Evolutionary conservation across 2,888 invertebrate species (phyloP).

Genomic region (Orthosia gracilis): DNA sequence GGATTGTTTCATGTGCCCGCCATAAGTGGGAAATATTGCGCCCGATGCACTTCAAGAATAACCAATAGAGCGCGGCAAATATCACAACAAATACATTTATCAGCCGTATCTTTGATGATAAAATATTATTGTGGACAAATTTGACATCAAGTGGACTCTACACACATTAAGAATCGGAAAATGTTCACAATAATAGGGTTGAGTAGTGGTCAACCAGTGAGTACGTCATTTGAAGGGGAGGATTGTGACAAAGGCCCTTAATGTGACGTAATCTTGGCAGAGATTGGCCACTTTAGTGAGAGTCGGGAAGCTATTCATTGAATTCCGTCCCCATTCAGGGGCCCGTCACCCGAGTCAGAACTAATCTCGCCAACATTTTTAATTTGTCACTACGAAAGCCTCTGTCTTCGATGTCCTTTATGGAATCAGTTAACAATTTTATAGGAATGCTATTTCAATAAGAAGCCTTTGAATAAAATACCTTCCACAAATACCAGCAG

Average conservation of each 20-base stretch:
- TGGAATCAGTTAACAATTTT: slow-evolving; percentile 44
- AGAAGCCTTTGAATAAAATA: slow-evolving; percentile 19
- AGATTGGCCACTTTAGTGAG: slow-evolving; percentile 78
- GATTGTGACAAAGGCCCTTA: slow-evolving; percentile 69
- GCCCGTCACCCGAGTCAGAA: slow-evolving; percentile 74
- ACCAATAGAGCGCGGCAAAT: slow-evolving; percentile 40
- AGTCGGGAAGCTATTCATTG: slow-evolving; percentile 78
- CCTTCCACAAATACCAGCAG: background rate
- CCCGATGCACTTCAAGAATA: slow-evolving; percentile 60
- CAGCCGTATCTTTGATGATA: slow-evolving; percentile 34
- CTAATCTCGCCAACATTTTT: slow-evolving; percentile 75
- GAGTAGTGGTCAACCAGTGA: slow-evolving; percentile 63
- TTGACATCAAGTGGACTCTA: slow-evolving; percentile 44
- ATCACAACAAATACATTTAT: slow-evolving; percentile 39
- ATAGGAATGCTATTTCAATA: slow-evolving; percentile 27
- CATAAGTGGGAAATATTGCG: slow-evolving; percentile 64
- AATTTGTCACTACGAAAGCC: slow-evolving; percentile 69
- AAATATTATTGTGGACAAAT: slow-evolving; percentile 39
- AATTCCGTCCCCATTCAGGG: slow-evolving; percentile 77
- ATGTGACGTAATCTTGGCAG: slow-evolving; percentile 78
- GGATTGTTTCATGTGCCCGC: slow-evolving; percentile 50
- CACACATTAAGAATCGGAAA: slow-evolving; percentile 49
- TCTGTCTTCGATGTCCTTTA: slow-evolving; percentile 50
- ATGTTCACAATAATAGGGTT: slow-evolving; percentile 63
- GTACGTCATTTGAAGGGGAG: slow-evolving; percentile 63